Percentiles rank a stretch among this genome's conserved stretches.
phyloP scores from a whole-genome alignment of 1,140 invertebrate genomes.

The Pantala flavescens region DNA sequence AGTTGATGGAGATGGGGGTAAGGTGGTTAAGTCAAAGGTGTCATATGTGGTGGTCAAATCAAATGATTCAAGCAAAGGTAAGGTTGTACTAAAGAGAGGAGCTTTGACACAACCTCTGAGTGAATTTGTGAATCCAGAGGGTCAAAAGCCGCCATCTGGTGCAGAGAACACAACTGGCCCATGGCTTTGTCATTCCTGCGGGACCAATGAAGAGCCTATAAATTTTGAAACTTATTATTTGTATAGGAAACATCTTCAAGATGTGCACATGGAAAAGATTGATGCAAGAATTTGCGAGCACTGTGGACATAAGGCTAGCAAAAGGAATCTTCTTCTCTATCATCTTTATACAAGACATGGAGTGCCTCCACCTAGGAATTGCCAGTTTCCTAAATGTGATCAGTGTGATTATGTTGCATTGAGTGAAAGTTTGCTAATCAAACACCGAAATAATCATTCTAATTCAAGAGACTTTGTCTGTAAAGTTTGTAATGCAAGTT shows the following conservation, averaged over 20 bases:
- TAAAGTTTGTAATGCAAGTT: conserved; percentile 40
- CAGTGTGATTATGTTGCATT: conserved; percentile 62
- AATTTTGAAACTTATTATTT: conserved; percentile 64
- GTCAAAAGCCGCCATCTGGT: conserved; percentile 26
- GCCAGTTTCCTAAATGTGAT: conserved; percentile 63
- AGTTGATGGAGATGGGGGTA: conserved; percentile 19
- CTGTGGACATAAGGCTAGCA: conserved; percentile 65
- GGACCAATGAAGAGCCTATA: conserved; percentile 48
- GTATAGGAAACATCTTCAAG: conserved; percentile 69
- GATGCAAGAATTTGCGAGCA: conserved; percentile 70
- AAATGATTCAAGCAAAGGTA: conserved; percentile 31
- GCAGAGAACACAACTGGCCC: conserved; percentile 40
- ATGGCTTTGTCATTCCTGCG: conserved; percentile 56
- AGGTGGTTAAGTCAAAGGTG: conserved; percentile 31
- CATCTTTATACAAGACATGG: conserved; percentile 73
- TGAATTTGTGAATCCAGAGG: conserved; percentile 27
- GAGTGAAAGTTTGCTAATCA: conserved; percentile 50
- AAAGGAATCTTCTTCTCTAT: conserved; percentile 64
- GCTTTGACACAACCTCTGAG: conserved; percentile 25
- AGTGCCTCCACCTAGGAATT: conserved; percentile 53
- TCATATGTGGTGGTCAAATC: conserved; percentile 44
- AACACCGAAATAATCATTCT: conserved; percentile 39
- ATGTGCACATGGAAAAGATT: conserved; percentile 68
- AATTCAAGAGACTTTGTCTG: conserved; percentile 28
- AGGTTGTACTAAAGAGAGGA: conserved; percentile 26